Evolutionary conservation across 92 coral and sea anemone genomes (phyloP), one percentile per base, ranked within the genome.

Genomic region (Scolanthus callimorphus): DNA sequence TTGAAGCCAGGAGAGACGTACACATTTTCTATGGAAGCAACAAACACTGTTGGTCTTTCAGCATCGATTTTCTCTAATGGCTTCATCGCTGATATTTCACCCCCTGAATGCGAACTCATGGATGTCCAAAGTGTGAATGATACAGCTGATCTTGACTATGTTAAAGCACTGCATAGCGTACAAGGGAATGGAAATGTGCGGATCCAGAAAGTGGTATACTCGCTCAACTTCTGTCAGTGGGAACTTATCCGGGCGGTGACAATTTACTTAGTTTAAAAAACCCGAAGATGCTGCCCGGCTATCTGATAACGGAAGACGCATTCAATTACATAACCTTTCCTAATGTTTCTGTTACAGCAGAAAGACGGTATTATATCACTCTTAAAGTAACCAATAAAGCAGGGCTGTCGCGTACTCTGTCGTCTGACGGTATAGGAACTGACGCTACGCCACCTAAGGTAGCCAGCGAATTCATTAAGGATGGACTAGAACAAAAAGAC

Each of bases 161-260:
- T 67, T 1, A 62, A 68, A 17, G 69, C 77, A 23, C 73, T 89
- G 34, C 49, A 52, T 22, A 57, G 49, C 31, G 78, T 89, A 43
- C 69, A 73, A 31, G 84, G 74, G 11, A 70, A 53, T 84, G 86
- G 79, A 60, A 25, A 22, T 89, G 97, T 34, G 24, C 50, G 22
- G 97, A 89, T 54, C n/a, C 17, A 1, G 97, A 89, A 47, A 89
- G 97, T 63, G 88, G 83, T n/a, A 71, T 89, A 59, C 62, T 63
- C 34, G 26, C 71, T 11, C 72, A 60, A 47, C 43, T 49, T 3
- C 51, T 81, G 1, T 90, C 86, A 30, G 63, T 88, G 6, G 87
- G 90, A n/a, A 88, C 84, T 11, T 83, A 88, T 41, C 90, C 87
- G 1, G 90, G 90, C 9, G 90, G 88, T 3, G 71, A 51, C 21